Base-by-base conservation (phyloP, 2,888 invertebrate species). In the Crioceris asparagi region DNA sequence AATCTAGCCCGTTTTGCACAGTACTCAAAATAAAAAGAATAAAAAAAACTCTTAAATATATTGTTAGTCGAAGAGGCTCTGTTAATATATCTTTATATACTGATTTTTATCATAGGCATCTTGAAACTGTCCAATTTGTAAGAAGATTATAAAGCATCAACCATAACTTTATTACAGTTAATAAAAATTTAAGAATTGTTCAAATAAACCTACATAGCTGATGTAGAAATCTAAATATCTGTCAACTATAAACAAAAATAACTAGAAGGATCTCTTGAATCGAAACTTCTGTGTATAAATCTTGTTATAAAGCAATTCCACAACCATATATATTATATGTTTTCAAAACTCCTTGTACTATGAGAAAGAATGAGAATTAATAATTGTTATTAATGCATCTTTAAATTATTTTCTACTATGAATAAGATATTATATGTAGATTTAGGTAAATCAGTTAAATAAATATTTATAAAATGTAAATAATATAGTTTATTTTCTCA, bases 381-480 rank as follows among this genome's bases (percentile, higher is more conserved):
- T 32, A 42, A 41, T 51, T 49, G 48, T 52, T 52, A 48, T 49
- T 49, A 27, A 48, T 47, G 48, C 41, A 46, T 43, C 43, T 43
- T 48, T 47, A 49, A 53, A 47, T 50, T 52, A 52, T 53, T 53
- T 53, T 52, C 46, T 51, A 53, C 50, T 49, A 48, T 49, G 50
- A 48, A 41, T 50, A 51, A 49, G 45, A 49, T 49, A 50, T 46
- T 40, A 49, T 49, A 48, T n/a, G n/a, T n/a, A n/a, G n/a, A 46
- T 51, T 49, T 54, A 53, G 15, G 27, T 14, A 27, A 14, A 51
- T 49, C 54, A 52, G 56, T 59, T 58, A 54, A 52, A 58, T 56
- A 48, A 45, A 48, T 43, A 48, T 49, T 49, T 45, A 35, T 43
- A 43, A 47, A 47, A 41, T 37, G 29, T 29, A n/a, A n/a, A n/a